Percentiles rank a stretch among this genome's conserved stretches.
Conservation (phyloP, 1,140 invertebrate genomes). For the Caenorhabditis elegans region DNA sequence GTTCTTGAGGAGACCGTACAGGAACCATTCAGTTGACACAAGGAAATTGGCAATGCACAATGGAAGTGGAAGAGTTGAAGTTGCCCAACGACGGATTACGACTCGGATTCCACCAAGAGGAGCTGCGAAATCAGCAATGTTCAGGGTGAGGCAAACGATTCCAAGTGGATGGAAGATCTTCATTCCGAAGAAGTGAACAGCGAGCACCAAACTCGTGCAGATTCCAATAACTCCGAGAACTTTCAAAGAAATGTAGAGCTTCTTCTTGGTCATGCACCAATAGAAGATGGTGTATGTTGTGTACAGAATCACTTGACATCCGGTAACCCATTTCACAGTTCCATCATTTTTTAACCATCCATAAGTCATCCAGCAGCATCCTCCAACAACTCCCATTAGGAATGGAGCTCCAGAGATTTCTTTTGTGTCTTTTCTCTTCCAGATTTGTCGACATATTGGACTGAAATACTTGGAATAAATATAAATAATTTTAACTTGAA, state of each 20-base stretch:
- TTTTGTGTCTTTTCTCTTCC: slow-evolving; percentile 64
- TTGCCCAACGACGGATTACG: slow-evolving; percentile 63
- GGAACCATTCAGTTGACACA: slow-evolving; percentile 64
- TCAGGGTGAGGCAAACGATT: slow-evolving; percentile 64
- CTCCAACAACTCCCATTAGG: slow-evolving; percentile 65
- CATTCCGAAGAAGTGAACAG: slow-evolving; percentile 60
- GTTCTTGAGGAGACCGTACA: slow-evolving; percentile 59
- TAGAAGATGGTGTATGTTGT: slow-evolving; percentile 61
- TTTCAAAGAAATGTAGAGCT: slow-evolving; percentile 64
- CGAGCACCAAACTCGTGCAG: slow-evolving; percentile 53
- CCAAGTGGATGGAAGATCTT: slow-evolving; percentile 65
- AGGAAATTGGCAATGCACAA: slow-evolving; percentile 66
- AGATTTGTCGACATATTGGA: slow-evolving; percentile 66
- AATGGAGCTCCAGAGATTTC: slow-evolving; percentile 65
- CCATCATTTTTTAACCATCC: slow-evolving; percentile 60
- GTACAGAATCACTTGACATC: slow-evolving; percentile 58
- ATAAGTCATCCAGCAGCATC: slow-evolving; percentile 62
- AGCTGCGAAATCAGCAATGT: slow-evolving; percentile 63
- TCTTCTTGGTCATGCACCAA: slow-evolving; percentile 66
- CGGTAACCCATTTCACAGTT: slow-evolving; percentile 61
- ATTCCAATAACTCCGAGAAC: slow-evolving; percentile 51
- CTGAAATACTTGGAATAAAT: slow-evolving; percentile 41
- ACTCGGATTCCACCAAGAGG: slow-evolving; percentile 61
- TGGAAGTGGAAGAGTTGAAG: slow-evolving; percentile 65
- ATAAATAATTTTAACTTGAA: not conserved